These are phyloP conservation scores for Bugulina stolonifera DNA, from an alignment of 2,888 invertebrate species.

Conservation along the genomic window DNA sequence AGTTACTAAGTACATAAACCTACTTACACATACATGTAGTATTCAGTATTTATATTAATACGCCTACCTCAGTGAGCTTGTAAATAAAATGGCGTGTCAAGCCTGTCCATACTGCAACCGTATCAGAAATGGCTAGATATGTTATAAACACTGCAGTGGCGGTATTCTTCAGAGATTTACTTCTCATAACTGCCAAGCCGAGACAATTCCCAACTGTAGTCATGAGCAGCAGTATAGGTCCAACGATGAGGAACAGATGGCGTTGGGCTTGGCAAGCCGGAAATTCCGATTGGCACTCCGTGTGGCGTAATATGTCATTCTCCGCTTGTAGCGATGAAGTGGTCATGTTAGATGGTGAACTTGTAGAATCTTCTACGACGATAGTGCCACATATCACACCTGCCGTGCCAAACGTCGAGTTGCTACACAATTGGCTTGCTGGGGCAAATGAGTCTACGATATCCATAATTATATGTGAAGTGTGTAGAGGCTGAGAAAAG, in stretches of 20 bases:
- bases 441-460: too few species aligned
- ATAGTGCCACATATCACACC: neutral
- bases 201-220: neutral
- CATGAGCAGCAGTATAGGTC: neutral
- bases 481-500: too few species aligned
- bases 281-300: neutral
- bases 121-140: neutral
- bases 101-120: conserved; percentile 13
- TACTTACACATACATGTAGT: too few species aligned
- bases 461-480: too few species aligned
- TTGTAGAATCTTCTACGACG: neutral
- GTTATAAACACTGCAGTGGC: conserved; percentile 17
- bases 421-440: too few species aligned
- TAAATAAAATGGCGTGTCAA: conserved; percentile 2
- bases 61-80: conserved; percentile 10
- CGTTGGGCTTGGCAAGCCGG: neutral
- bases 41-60: too few species aligned
- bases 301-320: neutral
- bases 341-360: neutral
- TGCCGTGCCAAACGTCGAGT: too few species aligned
- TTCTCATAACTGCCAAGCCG: conserved; percentile 16
- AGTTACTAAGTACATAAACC: too few species aligned
- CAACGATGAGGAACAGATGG: neutral
- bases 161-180: neutral
- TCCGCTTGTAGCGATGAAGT: neutral